Evolutionary conservation across 2,113 vertebrate species (phyloP).

Genomic region (Hemibagrus wyckioides): DNA sequence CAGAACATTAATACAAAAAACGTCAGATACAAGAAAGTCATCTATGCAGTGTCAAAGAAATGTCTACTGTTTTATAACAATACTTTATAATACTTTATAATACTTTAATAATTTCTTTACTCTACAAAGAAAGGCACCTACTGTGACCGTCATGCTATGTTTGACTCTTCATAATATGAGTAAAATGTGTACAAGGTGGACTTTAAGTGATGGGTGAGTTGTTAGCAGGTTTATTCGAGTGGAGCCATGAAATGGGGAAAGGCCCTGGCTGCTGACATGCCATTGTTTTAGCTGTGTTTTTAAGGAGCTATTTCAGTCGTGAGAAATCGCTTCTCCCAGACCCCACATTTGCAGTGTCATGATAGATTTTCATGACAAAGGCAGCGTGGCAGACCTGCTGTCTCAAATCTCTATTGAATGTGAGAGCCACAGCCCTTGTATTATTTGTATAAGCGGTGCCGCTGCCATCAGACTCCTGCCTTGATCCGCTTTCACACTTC

Average conservation of each 20-base stretch:
- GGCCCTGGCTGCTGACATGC: conserved; percentile 42
- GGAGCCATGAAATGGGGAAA: conserved; percentile 37
- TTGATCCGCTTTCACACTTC: conserved; percentile 49
- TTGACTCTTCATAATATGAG: neutral
- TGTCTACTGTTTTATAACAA: neutral
- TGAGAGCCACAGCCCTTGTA: conserved; percentile 10
- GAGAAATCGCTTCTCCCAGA: conserved; percentile 53
- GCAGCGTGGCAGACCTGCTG: conserved; percentile 44
- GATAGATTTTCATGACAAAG: conserved; percentile 62
- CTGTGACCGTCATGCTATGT: neutral
- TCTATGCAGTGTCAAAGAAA: conserved; percentile 5
- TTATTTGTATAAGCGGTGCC: conserved; percentile 29
- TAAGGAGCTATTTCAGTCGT: conserved; percentile 53
- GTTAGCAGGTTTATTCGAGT: neutral
- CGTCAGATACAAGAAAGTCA: neutral
- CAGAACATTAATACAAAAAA: neutral
- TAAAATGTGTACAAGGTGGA: neutral
- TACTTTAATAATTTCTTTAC: neutral
- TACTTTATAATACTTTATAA: too few species aligned
- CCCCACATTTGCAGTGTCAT: conserved; percentile 56
- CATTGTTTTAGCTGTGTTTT: conserved; percentile 54
- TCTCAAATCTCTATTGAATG: conserved; percentile 43
- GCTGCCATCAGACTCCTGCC: conserved; percentile 28
- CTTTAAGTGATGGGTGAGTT: neutral
- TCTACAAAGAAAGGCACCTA: neutral